A percentile compares a stretch with the other conserved stretches of the same genome.
These are phyloP conservation scores for Busseola fusca DNA, from an alignment of 2,888 invertebrate genomes.

Conservation along the genomic window DNA sequence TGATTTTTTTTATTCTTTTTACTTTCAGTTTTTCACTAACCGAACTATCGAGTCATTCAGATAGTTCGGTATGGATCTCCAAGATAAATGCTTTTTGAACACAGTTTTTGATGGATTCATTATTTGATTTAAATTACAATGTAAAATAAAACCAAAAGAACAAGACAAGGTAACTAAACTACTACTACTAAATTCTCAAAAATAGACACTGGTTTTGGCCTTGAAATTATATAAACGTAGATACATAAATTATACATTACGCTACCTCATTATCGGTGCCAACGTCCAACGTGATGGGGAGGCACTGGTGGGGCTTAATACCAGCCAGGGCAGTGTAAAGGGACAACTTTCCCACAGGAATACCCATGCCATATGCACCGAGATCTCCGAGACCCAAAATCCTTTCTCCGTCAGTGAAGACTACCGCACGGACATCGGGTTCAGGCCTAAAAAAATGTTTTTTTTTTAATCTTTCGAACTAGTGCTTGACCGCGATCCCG, in stretches of 20 bases:
- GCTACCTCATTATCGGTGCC: constrained; percentile 96
- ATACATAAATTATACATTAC: constrained; percentile 38
- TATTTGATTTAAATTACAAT: too few relatives aligned
- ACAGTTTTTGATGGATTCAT: neutral
- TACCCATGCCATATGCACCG: constrained; percentile 99
- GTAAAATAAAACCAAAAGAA: too few relatives aligned
- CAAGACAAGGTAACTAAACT: constrained; percentile 18
- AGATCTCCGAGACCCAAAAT: constrained; percentile 99
- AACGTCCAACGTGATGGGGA: constrained; percentile 98
- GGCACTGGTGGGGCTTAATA: constrained; percentile 98
- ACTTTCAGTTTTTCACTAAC: constrained; percentile 1
- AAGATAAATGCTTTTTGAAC: neutral
- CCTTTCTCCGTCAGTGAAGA: constrained; percentile 99
- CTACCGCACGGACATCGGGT: constrained; percentile 95
- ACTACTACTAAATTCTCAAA: constrained; percentile 5
- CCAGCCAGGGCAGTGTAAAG: constrained; percentile 98
- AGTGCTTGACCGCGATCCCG: too few relatives aligned
- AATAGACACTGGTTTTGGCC: constrained; percentile 32
- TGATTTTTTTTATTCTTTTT: constrained; percentile 15
- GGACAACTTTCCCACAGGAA: constrained; percentile 98
- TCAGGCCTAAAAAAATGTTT: constrained; percentile 91
- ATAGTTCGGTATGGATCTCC: neutral
- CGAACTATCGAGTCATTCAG: neutral
- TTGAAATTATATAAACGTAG: constrained; percentile 46
- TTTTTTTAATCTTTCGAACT: too few relatives aligned